Evolutionary conservation across 2,113 vertebrate species (phyloP).

Genomic region (Larimichthys polyactis): DNA sequence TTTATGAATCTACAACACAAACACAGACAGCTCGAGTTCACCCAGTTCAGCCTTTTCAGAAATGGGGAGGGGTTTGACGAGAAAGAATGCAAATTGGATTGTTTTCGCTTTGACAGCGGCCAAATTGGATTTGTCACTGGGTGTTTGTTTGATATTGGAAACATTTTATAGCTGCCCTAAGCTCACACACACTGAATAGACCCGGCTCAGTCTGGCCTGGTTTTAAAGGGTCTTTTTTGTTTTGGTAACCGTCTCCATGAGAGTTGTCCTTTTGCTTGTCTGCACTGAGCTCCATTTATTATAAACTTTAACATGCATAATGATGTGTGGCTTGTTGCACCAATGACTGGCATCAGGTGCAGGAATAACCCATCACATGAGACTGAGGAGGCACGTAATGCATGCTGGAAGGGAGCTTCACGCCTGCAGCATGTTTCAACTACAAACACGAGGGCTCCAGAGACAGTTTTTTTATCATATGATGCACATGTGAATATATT

Average conservation of each 20-base stretch:
- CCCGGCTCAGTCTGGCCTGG: constrained; percentile 13
- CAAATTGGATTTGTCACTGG: constrained; percentile 59
- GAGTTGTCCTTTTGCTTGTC: constrained; percentile 11
- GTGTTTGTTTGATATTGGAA: constrained; percentile 61
- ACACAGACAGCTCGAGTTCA: constrained; percentile 47
- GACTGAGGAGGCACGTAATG: constrained; percentile 15
- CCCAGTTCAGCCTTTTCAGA: constrained; percentile 46
- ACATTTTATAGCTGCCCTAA: constrained; percentile 36
- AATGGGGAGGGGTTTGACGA: background rate
- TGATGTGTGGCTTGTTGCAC: constrained; percentile 4
- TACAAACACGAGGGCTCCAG: constrained; percentile 51
- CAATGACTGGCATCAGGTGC: constrained; percentile 13
- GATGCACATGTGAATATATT: constrained; percentile 25
- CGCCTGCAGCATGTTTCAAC: constrained; percentile 49
- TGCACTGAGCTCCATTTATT: background rate
- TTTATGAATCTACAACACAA: constrained; percentile 24
- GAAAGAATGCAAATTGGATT: constrained; percentile 55
- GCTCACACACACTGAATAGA: constrained; percentile 36
- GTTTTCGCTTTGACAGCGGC: constrained; percentile 36
- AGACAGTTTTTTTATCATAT: constrained; percentile 21
- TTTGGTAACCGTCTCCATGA: constrained; percentile 24
- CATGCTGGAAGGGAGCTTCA: constrained; percentile 29
- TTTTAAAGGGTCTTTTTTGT: constrained; percentile 43
- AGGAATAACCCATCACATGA: constrained; percentile 40
- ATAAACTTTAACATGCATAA: constrained; percentile 9